A percentile compares a stretch with the other conserved stretches of the same genome.
These are phyloP conservation scores for Xenopus laevis DNA, from an alignment of 2,113 vertebrate genomes.

Conservation along the genomic window DNA sequence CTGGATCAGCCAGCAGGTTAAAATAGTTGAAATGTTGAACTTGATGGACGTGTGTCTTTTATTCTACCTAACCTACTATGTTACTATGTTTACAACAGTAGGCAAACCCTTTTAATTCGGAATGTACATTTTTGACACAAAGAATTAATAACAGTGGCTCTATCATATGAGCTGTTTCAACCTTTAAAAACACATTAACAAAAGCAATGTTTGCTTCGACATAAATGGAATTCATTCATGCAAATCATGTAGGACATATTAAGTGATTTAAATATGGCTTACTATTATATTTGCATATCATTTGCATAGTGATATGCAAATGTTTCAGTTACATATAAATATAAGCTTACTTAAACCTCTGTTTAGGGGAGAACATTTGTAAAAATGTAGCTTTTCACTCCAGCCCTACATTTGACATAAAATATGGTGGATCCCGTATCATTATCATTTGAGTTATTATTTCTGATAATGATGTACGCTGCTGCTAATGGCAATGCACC, in stretches of 20 bases:
- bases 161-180: constrained; percentile 11
- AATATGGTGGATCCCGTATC: constrained; percentile 5
- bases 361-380: constrained; percentile 21
- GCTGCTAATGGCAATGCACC: no score
- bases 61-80: no score
- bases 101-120: no score
- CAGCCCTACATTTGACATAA: constrained; percentile 14
- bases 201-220: constrained; percentile 14
- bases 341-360: constrained; percentile 33
- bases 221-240: constrained; percentile 20
- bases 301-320: constrained; percentile 37
- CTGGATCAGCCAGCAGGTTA: no score
- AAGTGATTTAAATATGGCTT: constrained; percentile 34
- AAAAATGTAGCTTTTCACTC: constrained; percentile 11
- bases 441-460: constrained; percentile 17
- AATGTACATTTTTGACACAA: no score
- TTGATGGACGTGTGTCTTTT: no score
- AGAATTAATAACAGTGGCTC: not conserved
- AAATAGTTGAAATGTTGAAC: no score
- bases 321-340: constrained; percentile 35
- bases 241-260: constrained; percentile 17
- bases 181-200: constrained; percentile 22
- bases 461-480: no score
- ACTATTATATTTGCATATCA: constrained; percentile 28
- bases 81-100: no score